A percentile compares a stretch with the other conserved stretches of the same genome.
phyloP scores from a whole-genome alignment of 2,113 vertebrate genomes.

The Paedocypris sp. region DNA sequence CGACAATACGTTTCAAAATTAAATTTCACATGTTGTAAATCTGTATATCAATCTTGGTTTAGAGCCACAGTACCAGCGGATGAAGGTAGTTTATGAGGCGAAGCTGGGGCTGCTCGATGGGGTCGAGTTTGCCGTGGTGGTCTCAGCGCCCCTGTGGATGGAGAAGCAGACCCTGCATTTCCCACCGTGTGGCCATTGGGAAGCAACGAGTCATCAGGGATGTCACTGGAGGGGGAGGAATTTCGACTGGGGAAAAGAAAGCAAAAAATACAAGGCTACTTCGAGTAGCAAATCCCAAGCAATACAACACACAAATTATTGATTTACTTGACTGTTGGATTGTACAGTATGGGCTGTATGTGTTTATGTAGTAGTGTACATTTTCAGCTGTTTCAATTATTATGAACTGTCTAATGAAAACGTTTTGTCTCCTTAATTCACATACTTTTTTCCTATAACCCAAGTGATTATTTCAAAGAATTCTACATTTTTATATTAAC shows the following conservation, averaged over 20 bases:
- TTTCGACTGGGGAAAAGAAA: conserved; percentile 57
- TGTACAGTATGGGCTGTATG: no score
- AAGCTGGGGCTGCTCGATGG: conserved; percentile 81
- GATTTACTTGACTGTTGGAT: no score
- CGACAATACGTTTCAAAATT: background rate
- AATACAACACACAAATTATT: no score
- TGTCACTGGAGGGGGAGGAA: conserved; percentile 64
- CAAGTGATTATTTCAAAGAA: no score
- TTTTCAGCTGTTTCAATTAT: no score
- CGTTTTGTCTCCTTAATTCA: no score
- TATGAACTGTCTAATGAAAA: no score
- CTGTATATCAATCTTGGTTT: no score
- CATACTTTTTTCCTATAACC: no score
- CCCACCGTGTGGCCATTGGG: conserved; percentile 60
- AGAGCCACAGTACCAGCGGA: conserved; percentile 58
- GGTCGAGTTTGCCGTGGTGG: conserved; percentile 80
- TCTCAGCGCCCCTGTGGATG: conserved; percentile 68
- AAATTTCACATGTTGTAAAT: background rate
- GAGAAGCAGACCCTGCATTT: conserved; percentile 70
- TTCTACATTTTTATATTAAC: no score
- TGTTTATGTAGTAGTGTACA: no score
- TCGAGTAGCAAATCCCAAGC: no score
- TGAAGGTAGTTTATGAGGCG: conserved; percentile 71
- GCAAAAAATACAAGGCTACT: background rate
- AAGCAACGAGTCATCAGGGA: conserved; percentile 60